Base-by-base conservation (phyloP, 2,888 invertebrate species). In the Parapristionchus giblindavisi region DNA sequence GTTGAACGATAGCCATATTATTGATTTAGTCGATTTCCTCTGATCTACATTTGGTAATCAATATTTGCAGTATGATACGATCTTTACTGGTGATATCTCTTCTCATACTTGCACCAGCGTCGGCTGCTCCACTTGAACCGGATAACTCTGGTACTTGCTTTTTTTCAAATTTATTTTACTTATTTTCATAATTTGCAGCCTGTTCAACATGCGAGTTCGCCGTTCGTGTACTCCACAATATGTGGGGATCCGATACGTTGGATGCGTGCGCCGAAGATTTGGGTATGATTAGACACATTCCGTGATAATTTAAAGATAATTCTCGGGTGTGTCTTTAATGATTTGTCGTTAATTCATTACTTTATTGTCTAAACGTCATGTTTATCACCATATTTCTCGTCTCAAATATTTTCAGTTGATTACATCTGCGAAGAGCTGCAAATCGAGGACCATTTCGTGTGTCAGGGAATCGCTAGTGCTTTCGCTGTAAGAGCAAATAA, bases 401-500 rank as follows among this genome's bases (percentile, higher is more conserved):
- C 8, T 14, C 8, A 43, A 17, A 17, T 43, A 29, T 14, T 14
- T 68, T 51, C 68, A 68, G 68, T 68, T 36, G 52, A 51, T 21
- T n/a, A 34, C 43, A 78, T 85, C 65, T 85, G 85, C 74, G 78
- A 80, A 29, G 76, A 60, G 4, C 80, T 85, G 61, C 63, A 83
- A 21, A 83, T 85, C 54, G 81, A 84, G 60, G 81, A 81, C 60
- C 80, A 85, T 58, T 81, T 80, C 52, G 79, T 85, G 51, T 85
- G 85, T 72, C 76, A 80, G 29, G 77, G 80, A 29, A 84, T 85
- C 32, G 76, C 80, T 29, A 75, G 76, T 3, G 80, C 82, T 32
- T 85, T 85, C 34, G 78, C 80, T 52, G 80, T 80, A 6, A 27
- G 56, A 3, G 56, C 8, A 27, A 56, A 14, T 56, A n/a, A 14